Base-by-base conservation (phyloP, 2,888 invertebrate genomes). In the Cerastoderma edule region DNA sequence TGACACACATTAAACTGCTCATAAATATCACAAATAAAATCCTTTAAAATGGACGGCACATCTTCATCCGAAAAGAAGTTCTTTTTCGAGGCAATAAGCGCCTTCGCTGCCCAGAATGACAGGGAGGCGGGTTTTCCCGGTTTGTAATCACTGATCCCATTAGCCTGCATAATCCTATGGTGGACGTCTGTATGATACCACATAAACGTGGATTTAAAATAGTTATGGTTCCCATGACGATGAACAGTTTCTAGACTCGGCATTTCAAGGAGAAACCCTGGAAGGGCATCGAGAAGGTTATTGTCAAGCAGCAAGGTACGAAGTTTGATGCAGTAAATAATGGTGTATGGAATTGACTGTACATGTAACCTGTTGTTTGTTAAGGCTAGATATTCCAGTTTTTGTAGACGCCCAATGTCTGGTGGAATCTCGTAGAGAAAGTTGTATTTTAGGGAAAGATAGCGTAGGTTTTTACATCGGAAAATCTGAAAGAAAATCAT, bases 141-240 rank as follows among this genome's bases (percentile, higher is more conserved):
- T 24, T 70, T 66, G 65, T 81, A 78, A 28, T 72, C 69, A 28
- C 77, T 80, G 39, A 77, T 85, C 32, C 89, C 89, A 44, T 78
- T 74, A n/a, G 88, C 85, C 4, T 88, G 88, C 32, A 93, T 89
- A 57, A 93, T 93, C 68, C 93, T 88, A 68, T 92, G 92, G 77
- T 93, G 92, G 8, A 93, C 91, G 80, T 93, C 93, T 2, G 93
- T 93, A 77, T 93, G 93, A 79, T 93, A 93, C 93, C 93, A 93
- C 93, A 93, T 93, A 79, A 93, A 93, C 2, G 93, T 93, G 10
- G 93, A 92, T 82, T 93, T 93, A 85, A 93, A 93, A 82, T 93
- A 93, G 83, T 93, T 93, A 85, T 93, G 93, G 87, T 93, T 94
- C 50, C 93, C 93, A 88, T 93, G 93, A 35, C 94, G 91, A 89